Evolutionary conservation across 2,113 vertebrate species (phyloP), one percentile per base, ranked within the genome.

Genomic region (Parus major): DNA sequence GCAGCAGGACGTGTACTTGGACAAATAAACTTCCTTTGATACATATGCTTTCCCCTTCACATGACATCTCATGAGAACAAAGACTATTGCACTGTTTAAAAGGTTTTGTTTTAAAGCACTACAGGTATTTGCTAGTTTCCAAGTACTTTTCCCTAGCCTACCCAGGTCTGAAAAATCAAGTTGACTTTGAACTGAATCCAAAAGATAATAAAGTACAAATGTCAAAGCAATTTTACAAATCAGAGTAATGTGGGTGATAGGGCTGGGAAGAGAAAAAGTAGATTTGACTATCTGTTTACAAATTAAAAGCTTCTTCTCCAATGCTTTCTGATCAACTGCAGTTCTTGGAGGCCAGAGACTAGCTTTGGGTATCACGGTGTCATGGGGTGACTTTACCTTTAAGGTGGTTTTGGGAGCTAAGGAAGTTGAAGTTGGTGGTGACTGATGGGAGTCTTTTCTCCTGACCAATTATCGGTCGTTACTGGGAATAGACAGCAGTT

Each of bases 161-260:
- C 42, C 59, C 23, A 71, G 31, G 63, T 61, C 81, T 92, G 70
- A 87, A 82, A 95, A 96, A 88, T 36, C 65, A 91, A 72, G 59
- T 14, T 75, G 80, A 21, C 76, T 94, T 94, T 90, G 85, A 95
- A 88, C 2, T 64, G 11, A 78, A 77, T 93, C 81, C 94, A 95
- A 92, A 94, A 87, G 39, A 79, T 65, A 96, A 97, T 94, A 93
- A 95, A 86, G 49, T 20, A 73, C 31, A 93, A 93, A 94, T 85
- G 66, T 94, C 93, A 94, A 78, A 93, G 84, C 79, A 92, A 92
- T 92, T 88, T 57, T 49, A 68, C 33, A 4, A 85, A 73, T 91
- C 79, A 86, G n/a, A 82, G 66, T 29, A 56, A 85, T 7, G 60
- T 21, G 55, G 55, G 42, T 22, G 27, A 88, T 75, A 61, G 60